A percentile compares a stretch with the other conserved stretches of the same genome.
Evolutionary conservation across 2,797 vertebrate species (phyloP).

Genomic region (Nyctalus aviator): DNA sequence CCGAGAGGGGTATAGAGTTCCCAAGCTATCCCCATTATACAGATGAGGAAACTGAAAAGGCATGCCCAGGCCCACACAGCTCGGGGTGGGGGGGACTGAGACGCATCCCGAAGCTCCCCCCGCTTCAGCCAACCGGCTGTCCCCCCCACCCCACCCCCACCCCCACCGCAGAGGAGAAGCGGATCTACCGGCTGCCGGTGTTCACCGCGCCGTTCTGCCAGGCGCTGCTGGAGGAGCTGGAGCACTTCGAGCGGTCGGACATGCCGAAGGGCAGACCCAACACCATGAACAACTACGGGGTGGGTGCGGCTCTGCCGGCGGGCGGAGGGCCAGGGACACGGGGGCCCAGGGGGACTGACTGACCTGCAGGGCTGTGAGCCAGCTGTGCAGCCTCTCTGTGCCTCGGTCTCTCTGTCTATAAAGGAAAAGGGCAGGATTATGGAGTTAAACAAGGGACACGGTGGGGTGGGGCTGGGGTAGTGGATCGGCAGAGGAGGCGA

Average conservation of each 20-base stretch:
- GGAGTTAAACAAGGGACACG: not conserved
- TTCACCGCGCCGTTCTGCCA: slow-evolving; percentile 93
- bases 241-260: slow-evolving; percentile 94
- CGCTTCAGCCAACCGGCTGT: rapidly evolving
- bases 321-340: not conserved
- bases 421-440: not conserved
- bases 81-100: not conserved
- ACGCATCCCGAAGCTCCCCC: rapidly evolving
- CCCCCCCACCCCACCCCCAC: slow-evolving; percentile 20
- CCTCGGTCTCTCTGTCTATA: not conserved
- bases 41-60: not conserved
- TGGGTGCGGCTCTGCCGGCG: slow-evolving; percentile 78
- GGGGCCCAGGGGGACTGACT: too few species aligned
- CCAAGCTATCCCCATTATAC: not conserved
- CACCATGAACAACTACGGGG: slow-evolving; percentile 98
- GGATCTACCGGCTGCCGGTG: slow-evolving; percentile 93
- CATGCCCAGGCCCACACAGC: not conserved
- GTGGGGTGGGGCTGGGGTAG: not conserved
- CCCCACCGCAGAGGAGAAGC: slow-evolving; percentile 86
- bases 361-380: rapidly evolving
- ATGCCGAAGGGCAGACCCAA: slow-evolving; percentile 97
- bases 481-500: not conserved
- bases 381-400: not conserved
- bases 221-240: slow-evolving; percentile 93
- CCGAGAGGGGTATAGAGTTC: not conserved